Base-by-base conservation (phyloP, 2,888 invertebrate genomes). In the Apomyelois bistriatella region DNA sequence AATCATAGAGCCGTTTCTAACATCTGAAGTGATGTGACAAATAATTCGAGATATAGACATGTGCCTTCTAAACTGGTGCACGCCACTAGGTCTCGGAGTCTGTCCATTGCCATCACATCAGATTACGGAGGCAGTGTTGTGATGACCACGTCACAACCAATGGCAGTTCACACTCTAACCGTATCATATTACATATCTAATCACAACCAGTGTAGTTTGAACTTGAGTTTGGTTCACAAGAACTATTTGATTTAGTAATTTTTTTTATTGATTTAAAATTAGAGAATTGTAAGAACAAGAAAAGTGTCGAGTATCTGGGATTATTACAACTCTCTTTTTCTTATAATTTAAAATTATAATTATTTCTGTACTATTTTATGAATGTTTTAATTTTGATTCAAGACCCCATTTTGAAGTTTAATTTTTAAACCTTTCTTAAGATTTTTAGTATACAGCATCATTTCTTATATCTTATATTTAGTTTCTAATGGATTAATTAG, bases 111-210 rank as follows among this genome's bases (percentile, higher is more conserved):
- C 58, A 79, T 84, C 77, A 73, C 65, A 57, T 83, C 79, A 71
- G 60, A 71, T 76, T 74, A 73, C 64, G 64, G 69, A 71, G 62
- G 67, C 70, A 66, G 66, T 81, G 78, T 80, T 83, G 68, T 82
- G 81, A 79, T 74, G 76, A 74, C 65, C 70, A 66, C 70, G 81
- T 81, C 79, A 78, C 72, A 72, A 72, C 65, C 70, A 71, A 79
- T 76, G 76, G 76, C 79, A 79, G 79, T 74, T 68, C 75, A 76
- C 70, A 64, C 62, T 72, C 68, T 64, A 67, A 69, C 57, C 72
- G 79, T 83, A 70, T 86, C 68, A 46, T 32, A 58, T 87, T 85
- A 81, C 86, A 74, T 60, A 58, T 52, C 36, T 43, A 36, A 36
- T 48, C 16, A 37, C 30, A 35, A 43, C 48, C 48, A 54, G 17